phyloP scores from a whole-genome alignment of 1,140 invertebrate species.

The Prorops nasuta region DNA sequence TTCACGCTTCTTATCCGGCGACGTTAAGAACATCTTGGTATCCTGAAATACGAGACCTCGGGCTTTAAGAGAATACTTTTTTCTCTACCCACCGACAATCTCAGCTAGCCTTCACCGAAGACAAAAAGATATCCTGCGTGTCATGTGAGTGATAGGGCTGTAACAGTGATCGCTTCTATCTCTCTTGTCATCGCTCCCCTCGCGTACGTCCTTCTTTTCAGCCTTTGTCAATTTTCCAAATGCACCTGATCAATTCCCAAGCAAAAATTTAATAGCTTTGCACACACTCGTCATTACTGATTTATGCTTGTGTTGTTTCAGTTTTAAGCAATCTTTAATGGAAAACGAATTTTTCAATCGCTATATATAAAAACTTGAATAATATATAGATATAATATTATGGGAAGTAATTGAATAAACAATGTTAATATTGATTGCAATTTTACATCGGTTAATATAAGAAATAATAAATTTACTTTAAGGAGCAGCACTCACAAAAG shows the following conservation, averaged over 20 bases:
- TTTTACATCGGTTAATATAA: too few species aligned
- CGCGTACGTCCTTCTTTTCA: neutral
- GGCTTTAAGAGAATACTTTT: constrained; percentile 2
- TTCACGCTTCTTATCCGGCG: constrained; percentile 6
- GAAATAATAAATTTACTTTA: too few species aligned
- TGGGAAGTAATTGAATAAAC: too few species aligned
- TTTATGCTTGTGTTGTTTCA: too few species aligned
- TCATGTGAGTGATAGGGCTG: neutral
- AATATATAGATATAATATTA: too few species aligned
- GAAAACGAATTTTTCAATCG: too few species aligned
- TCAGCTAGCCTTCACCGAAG: neutral
- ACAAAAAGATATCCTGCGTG: neutral
- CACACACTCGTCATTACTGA: too few species aligned
- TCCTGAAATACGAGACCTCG: constrained; percentile 18
- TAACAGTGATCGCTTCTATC: neutral
- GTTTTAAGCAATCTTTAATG: too few species aligned
- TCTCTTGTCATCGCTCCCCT: neutral
- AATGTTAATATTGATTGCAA: too few species aligned
- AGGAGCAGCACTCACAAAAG: too few species aligned
- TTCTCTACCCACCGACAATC: neutral
- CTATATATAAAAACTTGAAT: too few species aligned
- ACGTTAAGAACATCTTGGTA: neutral
- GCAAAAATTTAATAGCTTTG: too few species aligned
- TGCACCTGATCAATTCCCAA: neutral
- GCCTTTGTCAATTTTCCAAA: constrained; percentile 2